phyloP scores from a whole-genome alignment of 2,113 vertebrate species.

The Hippoglossus stenolepis region DNA sequence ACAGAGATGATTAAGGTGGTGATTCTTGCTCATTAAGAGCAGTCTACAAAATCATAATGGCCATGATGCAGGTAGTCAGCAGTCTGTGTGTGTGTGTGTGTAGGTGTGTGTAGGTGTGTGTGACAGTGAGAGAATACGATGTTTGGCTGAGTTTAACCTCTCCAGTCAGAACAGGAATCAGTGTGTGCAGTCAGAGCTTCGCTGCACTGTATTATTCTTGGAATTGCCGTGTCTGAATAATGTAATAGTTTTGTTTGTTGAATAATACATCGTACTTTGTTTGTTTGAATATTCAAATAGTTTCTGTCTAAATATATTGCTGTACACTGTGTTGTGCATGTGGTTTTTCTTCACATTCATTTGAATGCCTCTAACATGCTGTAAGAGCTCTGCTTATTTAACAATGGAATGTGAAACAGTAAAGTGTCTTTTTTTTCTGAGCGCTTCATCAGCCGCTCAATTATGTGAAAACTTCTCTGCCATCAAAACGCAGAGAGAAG shows the following conservation, averaged over 20 bases:
- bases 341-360: not conserved
- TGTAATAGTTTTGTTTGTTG: slow-evolving; percentile 2
- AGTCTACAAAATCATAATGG: not conserved
- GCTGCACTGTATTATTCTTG: not conserved
- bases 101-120: too few relatives aligned
- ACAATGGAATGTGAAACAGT: not conserved
- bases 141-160: too few relatives aligned
- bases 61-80: too few relatives aligned
- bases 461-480: slow-evolving; percentile 6
- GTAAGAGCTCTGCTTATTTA: not conserved
- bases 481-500: not conserved
- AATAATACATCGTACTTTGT: slow-evolving; percentile 4
- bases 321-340: not conserved
- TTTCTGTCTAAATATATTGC: slow-evolving; percentile 7
- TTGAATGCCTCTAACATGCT: not conserved
- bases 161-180: too few relatives aligned
- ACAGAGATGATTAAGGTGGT: too few relatives aligned
- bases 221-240: not conserved
- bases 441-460: slow-evolving; percentile 16
- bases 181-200: not conserved
- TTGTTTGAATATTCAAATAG: not conserved
- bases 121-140: too few relatives aligned
- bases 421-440: not conserved
- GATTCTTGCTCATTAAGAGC: not conserved
- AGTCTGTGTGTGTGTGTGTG: too few relatives aligned